Percentiles rank a stretch among this genome's conserved stretches.
phyloP scores from a whole-genome alignment of 2,797 vertebrate genomes.

The Artibeus lituratus region DNA sequence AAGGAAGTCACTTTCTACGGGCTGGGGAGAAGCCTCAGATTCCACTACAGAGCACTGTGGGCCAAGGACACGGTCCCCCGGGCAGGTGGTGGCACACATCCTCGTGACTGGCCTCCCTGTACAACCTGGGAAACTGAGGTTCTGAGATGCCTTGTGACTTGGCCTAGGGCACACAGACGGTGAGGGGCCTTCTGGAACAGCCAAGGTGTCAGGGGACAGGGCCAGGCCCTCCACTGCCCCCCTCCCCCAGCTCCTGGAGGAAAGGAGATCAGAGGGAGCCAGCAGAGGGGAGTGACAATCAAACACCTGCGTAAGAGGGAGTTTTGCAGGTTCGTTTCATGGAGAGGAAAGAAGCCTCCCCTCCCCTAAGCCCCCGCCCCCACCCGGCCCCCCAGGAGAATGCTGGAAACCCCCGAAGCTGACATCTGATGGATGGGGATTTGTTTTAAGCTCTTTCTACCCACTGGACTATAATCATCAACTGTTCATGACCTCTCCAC shows the following conservation, averaged over 20 bases:
- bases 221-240: too few species aligned
- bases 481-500: constrained; percentile 75
- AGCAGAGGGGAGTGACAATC: background rate
- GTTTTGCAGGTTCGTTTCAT: background rate
- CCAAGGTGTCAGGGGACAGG: fast-evolving
- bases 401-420: constrained; percentile 68
- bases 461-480: constrained; percentile 70
- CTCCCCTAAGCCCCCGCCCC: background rate
- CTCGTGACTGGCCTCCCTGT: fast-evolving
- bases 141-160: background rate
- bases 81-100: background rate
- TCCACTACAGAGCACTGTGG: fast-evolving
- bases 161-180: background rate
- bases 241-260: background rate
- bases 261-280: background rate
- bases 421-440: constrained; percentile 78
- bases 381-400: fast-evolving
- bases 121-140: background rate
- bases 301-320: background rate
- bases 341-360: background rate
- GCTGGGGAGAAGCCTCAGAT: too few species aligned
- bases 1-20: background rate
- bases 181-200: background rate
- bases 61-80: background rate
- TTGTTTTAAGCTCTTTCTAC: constrained; percentile 82